Conservation (phyloP, 2,113 vertebrate genomes). For the Hippotragus niger region DNA sequence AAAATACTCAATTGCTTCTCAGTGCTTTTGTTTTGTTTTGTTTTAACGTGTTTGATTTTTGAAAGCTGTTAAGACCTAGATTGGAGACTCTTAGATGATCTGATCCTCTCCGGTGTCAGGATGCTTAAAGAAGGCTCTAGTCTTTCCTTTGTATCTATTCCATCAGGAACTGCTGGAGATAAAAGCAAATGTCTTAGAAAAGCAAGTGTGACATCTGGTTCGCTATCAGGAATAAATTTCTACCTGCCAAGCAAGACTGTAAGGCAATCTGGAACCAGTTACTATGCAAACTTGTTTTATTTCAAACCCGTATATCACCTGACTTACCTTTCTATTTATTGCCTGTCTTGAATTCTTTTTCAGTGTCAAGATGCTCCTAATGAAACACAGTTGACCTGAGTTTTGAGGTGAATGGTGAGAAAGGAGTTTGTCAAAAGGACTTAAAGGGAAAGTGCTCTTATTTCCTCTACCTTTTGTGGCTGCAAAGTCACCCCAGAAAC, state of each 20-base stretch:
- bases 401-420: slow-evolving; percentile 49
- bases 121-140: slow-evolving; percentile 66
- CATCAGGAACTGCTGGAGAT: slow-evolving; percentile 72
- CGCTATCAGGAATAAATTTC: slow-evolving; percentile 78
- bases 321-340: slow-evolving; percentile 72
- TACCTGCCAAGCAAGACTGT: slow-evolving; percentile 73
- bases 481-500: not conserved
- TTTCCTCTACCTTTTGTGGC: not conserved
- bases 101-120: slow-evolving; percentile 55
- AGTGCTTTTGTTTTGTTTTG: not conserved
- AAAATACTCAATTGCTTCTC: not conserved
- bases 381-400: slow-evolving; percentile 43
- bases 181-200: slow-evolving; percentile 77
- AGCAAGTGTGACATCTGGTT: slow-evolving; percentile 78
- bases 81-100: slow-evolving; percentile 68
- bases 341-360: slow-evolving; percentile 56
- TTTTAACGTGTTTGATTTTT: slow-evolving; percentile 44
- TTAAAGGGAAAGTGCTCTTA: slow-evolving; percentile 30
- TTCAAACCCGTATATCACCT: slow-evolving; percentile 71
- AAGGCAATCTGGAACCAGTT: slow-evolving; percentile 72
- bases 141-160: slow-evolving; percentile 71
- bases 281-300: slow-evolving; percentile 66
- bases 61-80: slow-evolving; percentile 55
- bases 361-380: slow-evolving; percentile 53
- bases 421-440: not conserved